phyloP scores from a whole-genome alignment of 2,888 invertebrate genomes.

The Octonoba sinensis region DNA sequence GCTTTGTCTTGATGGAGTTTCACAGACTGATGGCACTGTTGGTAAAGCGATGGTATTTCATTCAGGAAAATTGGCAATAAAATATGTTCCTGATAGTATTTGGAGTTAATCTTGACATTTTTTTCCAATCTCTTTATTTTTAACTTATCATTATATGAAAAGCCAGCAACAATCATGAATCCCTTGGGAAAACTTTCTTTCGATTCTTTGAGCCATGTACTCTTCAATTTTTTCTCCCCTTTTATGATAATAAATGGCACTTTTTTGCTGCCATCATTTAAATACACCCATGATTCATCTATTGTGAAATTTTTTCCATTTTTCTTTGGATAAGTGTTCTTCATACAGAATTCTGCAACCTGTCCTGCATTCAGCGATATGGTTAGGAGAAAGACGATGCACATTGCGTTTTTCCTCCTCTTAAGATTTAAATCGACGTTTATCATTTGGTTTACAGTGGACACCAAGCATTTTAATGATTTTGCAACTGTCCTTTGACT shows the following conservation, averaged over 20 bases:
- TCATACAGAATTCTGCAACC: neutral
- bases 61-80: neutral
- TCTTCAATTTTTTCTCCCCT: neutral
- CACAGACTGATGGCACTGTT: neutral
- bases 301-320: neutral
- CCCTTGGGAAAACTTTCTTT: neutral
- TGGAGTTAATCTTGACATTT: no score
- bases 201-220: neutral
- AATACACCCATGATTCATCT: neutral
- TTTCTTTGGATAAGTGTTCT: neutral
- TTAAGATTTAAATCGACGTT: constrained; percentile 7
- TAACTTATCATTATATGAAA: neutral
- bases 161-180: neutral
- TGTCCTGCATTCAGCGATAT: neutral
- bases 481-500: constrained; percentile 1
- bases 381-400: neutral
- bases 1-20: neutral
- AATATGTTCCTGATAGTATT: no score
- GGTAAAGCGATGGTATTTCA: neutral
- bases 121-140: no score
- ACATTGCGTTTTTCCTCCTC: neutral
- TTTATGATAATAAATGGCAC: neutral
- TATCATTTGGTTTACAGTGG: neutral
- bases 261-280: neutral
- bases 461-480: neutral